Conservation (phyloP, 2,888 invertebrate genomes). For the Antheraea yamamai region DNA sequence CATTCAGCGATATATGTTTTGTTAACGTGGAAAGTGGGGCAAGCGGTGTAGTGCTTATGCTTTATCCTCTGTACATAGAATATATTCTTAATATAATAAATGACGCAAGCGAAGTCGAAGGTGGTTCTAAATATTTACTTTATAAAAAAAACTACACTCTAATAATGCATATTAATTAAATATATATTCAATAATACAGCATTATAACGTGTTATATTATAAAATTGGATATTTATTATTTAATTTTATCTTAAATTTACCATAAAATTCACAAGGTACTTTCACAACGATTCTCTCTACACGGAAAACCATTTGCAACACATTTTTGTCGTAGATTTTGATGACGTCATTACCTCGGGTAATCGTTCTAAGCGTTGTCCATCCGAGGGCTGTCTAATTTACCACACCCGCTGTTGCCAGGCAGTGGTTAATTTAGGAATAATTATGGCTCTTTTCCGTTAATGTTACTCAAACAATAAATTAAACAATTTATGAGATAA, state of each 20-base stretch:
- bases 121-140: no score
- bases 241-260: background rate
- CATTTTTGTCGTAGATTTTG: constrained; percentile 73
- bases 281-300: background rate
- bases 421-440: constrained; percentile 73
- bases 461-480: constrained; percentile 39
- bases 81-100: no score
- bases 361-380: constrained; percentile 65
- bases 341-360: constrained; percentile 69
- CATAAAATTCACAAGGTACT: constrained; percentile 24
- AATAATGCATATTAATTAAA: no score
- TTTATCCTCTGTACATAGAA: no score
- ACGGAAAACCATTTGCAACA: constrained; percentile 61
- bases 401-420: constrained; percentile 67
- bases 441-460: constrained; percentile 69
- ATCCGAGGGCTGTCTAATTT: constrained; percentile 70
- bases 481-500: constrained; percentile 30
- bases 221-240: background rate
- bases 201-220: background rate
- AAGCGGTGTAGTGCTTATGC: no score
- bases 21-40: no score
- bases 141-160: no score
- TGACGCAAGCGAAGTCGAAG: no score
- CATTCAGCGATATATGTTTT: no score
- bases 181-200: background rate